These are phyloP conservation scores for Fissipunctia ypsillon DNA, from an alignment of 2,888 invertebrate genomes.

Conservation along the genomic window DNA sequence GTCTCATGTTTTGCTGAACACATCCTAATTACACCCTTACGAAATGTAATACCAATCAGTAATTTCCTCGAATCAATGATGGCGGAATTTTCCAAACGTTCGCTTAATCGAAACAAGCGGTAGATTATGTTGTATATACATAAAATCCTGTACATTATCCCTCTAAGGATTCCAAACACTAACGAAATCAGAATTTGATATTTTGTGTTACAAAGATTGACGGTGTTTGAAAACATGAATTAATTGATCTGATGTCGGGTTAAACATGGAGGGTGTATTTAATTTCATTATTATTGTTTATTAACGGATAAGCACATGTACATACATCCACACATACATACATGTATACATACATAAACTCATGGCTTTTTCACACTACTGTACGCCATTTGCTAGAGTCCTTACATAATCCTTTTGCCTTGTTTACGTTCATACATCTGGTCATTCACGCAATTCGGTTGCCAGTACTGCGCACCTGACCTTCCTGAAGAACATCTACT, in stretches of 20 bases:
- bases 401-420: too few species aligned
- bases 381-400: too few species aligned
- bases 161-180: neutral
- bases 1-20: neutral
- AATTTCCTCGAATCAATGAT: constrained; percentile 8
- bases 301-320: too few species aligned
- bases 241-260: constrained; percentile 1
- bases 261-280: neutral
- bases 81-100: constrained; percentile 20
- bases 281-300: neutral
- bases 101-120: constrained; percentile 5
- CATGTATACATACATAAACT: too few species aligned
- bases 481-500: too few species aligned
- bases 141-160: neutral
- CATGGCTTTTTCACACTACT: too few species aligned
- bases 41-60: constrained; percentile 11
- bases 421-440: too few species aligned
- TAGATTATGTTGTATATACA: constrained; percentile 7
- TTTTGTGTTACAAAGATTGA: constrained; percentile 2
- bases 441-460: too few species aligned
- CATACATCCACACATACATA: too few species aligned
- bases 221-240: neutral
- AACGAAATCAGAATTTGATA: constrained; percentile 28
- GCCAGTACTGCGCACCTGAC: too few species aligned
- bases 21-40: neutral